A percentile compares a stretch with the other conserved stretches of the same genome.
Conservation (phyloP, 1,140 invertebrate genomes). For the Periplaneta americana region DNA sequence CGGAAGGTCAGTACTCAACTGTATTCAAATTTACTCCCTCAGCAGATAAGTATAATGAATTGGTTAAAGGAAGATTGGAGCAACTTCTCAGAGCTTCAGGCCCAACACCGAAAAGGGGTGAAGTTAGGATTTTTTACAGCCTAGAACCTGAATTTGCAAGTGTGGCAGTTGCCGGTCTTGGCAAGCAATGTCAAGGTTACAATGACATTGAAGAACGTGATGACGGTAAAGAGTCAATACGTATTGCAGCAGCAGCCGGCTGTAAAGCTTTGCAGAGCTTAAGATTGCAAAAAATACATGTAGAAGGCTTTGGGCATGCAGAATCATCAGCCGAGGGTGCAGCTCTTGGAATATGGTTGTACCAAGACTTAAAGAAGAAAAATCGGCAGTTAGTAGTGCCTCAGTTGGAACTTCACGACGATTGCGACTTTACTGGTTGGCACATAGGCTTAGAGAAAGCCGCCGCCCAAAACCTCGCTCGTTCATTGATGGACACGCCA, state of each 20-base stretch:
- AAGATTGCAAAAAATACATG: slow-evolving; percentile 35
- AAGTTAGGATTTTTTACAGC: slow-evolving; percentile 38
- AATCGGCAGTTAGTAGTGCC: slow-evolving; percentile 34
- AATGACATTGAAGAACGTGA: slow-evolving; percentile 43
- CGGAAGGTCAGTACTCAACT: too few relatives aligned
- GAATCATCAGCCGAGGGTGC: slow-evolving; percentile 48
- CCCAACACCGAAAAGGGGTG: slow-evolving; percentile 38
- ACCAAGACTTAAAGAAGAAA: slow-evolving; percentile 46
- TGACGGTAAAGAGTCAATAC: slow-evolving; percentile 40
- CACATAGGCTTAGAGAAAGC: slow-evolving; percentile 47
- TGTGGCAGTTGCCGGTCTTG: slow-evolving; percentile 43
- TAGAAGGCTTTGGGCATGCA: slow-evolving; percentile 46
- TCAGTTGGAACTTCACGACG: slow-evolving; percentile 22
- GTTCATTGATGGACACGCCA: slow-evolving; percentile 56
- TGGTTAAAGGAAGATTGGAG: not conserved
- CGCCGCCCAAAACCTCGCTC: slow-evolving; percentile 55
- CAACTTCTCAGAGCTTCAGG: slow-evolving; percentile 31
- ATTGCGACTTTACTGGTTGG: slow-evolving; percentile 46
- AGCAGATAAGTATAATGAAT: not conserved
- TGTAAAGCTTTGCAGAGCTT: slow-evolving; percentile 34
- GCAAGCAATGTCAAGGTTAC: slow-evolving; percentile 35
- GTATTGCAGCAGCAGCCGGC: slow-evolving; percentile 41
- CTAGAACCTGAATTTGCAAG: slow-evolving; percentile 35
- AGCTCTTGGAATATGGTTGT: slow-evolving; percentile 37
- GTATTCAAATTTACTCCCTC: too few relatives aligned